Base-by-base conservation (phyloP, 2,797 vertebrate genomes). In the Rhadinocentrus ornatus region DNA sequence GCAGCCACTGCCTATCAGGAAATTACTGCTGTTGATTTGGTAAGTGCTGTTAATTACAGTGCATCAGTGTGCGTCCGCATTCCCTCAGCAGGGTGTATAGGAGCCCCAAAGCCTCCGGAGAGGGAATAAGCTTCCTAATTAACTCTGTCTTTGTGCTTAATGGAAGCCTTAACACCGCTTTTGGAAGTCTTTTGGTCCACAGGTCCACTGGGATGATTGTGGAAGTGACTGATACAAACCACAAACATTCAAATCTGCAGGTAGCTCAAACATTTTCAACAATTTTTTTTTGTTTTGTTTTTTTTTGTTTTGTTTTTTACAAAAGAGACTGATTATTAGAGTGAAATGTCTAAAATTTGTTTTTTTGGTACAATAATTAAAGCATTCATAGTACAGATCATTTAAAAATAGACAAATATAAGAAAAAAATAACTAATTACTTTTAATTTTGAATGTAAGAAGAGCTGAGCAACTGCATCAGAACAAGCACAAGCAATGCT, bases 51-150 rank as follows among this genome's bases (percentile, higher is more conserved):
- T 93, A 93, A 93, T 93, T 92, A 90, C 89, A 87, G 84, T 78
- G 77, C 78, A 88, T 88, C 86, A 71, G 60, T 92, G 81, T 81
- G 71, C 26, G 74, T 71, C 74, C 73, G 55, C 65, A 73, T 82
- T 89, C 83, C 87, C 88, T 76, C 83, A 84, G 86, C 83, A 83
- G 86, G 88, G 83, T 78, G 86, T 81, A 80, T 63, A 75, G 75
- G 67, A 89, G 82, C 71, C 76, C 76, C 48, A 10, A 63, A 83
- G 86, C 90, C 92, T 83, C 81, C 55, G 81, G 89, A 93, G 89
- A 88, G 84, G 89, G 89, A 91, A 90, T 92, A 93, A 92, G 93
- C 92, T 91, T 92, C 90, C 88, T 94, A 94, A 94, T 95, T 94
- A 95, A 94, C 93, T 93, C 81, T 69, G 87, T 91, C 91, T 91